Evolutionary conservation across 2,888 invertebrate genomes (phyloP), one percentile per base, ranked within the genome.

Genomic region (Perithous albicinctus): DNA sequence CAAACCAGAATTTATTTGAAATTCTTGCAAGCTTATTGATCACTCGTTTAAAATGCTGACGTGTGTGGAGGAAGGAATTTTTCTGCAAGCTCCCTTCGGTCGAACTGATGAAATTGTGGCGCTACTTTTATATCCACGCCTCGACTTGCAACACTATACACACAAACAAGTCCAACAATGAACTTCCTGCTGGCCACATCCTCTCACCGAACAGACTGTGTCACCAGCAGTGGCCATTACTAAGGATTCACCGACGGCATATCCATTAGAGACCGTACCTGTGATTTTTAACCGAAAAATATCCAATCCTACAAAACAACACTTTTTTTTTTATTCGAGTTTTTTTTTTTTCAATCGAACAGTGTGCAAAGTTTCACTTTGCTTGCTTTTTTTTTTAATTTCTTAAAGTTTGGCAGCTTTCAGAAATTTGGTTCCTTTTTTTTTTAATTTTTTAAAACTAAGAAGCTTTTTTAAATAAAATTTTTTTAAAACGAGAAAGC

Each of bases 151-250:
- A 90, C 85, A 85, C 84, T 87, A 87, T 88, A 78, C 85, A 85
- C 86, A 86, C 87, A 46, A 78, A 75, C 64, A 66, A 59, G 80
- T 74, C 78, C 76, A 82, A 91, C 91, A 91, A 91, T 91, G 89
- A 88, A 91, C 91, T 91, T 91, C 91, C 91, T 91, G 91, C 79
- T 84, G 86, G 85, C 85, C 88, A 89, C 89, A 91, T 91, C 91
- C 91, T 91, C 89, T 90, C 86, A 85, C 84, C 74, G 82, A n/a
- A 81, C 78, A 75, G 74, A 77, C 76, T 64, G 70, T 78, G 84
- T 78, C 85, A 85, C 85, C 85, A 83, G 83, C 86, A 85, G 80
- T 79, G 83, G n/a, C n/a, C 88, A 85, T 87, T 86, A 81, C 88
- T 89, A 88, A 85, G 90, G 89, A 88, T 89, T 90, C 90, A 82